Evolutionary conservation across 2,113 vertebrate genomes (phyloP), one percentile per base, ranked within the genome.

Genomic region (Myotis davidii): DNA sequence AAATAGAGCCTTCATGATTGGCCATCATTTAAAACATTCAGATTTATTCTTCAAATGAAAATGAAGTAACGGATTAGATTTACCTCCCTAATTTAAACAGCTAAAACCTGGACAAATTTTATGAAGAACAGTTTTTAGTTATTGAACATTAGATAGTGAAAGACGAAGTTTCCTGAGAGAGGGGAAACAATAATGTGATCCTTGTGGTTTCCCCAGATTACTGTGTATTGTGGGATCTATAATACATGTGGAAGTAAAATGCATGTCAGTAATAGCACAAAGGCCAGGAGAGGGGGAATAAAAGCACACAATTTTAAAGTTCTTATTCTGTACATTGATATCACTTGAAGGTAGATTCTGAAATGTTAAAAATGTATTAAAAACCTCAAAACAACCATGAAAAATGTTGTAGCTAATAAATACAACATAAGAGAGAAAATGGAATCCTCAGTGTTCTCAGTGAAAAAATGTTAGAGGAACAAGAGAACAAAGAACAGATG

Each of bases 41-140:
- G 21, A 87, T 81, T 88, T 94, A 79, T 87, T 27, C 6, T 94
- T 95, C 37, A 25, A 92, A 59, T 67, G 34, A 92, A 94, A 88
- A 94, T 29, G 25, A 23, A 96, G 29, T 85, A 85, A 90, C 9
- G 8, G 23, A 93, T 48, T 83, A 32, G 20, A 34, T 90, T 94
- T 92, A 82, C 56, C 42, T 85, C 27, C 10, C 21, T 79, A 77
- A 91, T 16, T 91, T 42, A 94, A 87, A 84, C 48, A 67, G 48
- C 20, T 45, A 89, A 92, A 95, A 73, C 27, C 20, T 74, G 70
- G 25, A 69, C 29, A 95, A 86, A 94, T 82, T 69, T 84, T 37
- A 69, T 90, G 48, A 94, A 92, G 70, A 90, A 85, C n/a, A 82
- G 17, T 65, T 59, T 69, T 87, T 32, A 59, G 64, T 81, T 39